phyloP scores from a whole-genome alignment of 2,797 vertebrate species.

The Leptoclinus maculatus region DNA sequence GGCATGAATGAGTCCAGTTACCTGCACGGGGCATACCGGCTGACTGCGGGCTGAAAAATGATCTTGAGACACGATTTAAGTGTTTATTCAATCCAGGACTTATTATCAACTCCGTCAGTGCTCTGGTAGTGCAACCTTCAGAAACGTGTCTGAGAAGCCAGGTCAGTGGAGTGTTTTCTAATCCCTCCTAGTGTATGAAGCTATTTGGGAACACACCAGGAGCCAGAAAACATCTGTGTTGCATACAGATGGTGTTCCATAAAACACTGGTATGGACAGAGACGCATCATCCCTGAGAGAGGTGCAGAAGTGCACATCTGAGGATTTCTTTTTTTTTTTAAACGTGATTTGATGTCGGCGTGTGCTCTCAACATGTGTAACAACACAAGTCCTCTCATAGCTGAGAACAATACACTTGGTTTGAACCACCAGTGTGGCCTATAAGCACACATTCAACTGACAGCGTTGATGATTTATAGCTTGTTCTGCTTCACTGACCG shows the following conservation, averaged over 20 bases:
- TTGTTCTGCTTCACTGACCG: conserved; percentile 31
- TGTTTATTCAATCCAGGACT: conserved; percentile 76
- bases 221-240: conserved; percentile 63
- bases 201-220: conserved; percentile 53
- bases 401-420: conserved; percentile 48
- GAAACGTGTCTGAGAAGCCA: conserved; percentile 49
- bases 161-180: conserved; percentile 59
- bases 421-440: conserved; percentile 40
- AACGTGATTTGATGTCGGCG: conserved; percentile 34
- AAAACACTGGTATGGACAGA: conserved; percentile 48
- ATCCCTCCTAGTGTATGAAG: conserved; percentile 58
- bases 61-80: conserved; percentile 34
- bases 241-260: conserved; percentile 61
- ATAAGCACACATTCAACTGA: conserved; percentile 8
- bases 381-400: conserved; percentile 22
- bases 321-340: conserved; percentile 18
- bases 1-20: conserved; percentile 56
- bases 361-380: conserved; percentile 33
- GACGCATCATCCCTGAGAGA: conserved; percentile 62
- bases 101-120: conserved; percentile 72
- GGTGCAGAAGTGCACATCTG: conserved; percentile 54
- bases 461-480: conserved; percentile 38
- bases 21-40: conserved; percentile 53
- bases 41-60: conserved; percentile 54
- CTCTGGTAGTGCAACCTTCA: conserved; percentile 53